phyloP scores from a whole-genome alignment of 2,113 vertebrate species.

The Myiagra hebetior region DNA sequence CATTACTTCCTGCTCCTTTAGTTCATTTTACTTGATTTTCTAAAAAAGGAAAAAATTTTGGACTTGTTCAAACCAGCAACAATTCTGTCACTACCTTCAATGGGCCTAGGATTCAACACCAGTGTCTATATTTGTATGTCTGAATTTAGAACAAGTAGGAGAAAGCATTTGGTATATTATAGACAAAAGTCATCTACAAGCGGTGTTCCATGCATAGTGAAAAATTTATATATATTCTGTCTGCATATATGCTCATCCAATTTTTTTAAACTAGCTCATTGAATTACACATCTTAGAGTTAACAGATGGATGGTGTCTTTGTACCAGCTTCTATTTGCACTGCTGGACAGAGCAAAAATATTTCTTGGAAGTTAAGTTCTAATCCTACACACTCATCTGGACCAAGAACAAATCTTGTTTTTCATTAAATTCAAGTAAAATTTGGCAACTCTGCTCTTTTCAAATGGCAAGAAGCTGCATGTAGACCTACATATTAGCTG shows the following conservation, averaged over 20 bases:
- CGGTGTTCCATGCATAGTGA: neutral
- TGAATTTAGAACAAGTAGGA: constrained; percentile 56
- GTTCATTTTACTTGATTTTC: neutral
- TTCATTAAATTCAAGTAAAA: neutral
- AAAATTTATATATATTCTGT: neutral
- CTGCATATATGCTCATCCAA: neutral
- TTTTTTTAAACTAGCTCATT: neutral
- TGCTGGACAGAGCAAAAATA: neutral
- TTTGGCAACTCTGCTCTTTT: neutral
- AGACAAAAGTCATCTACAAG: constrained; percentile 20
- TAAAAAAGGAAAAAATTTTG: neutral
- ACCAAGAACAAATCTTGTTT: neutral
- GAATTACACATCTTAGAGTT: neutral
- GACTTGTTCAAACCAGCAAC: neutral
- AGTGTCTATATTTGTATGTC: constrained; percentile 9
- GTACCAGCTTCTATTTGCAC: neutral
- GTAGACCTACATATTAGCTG: fast-evolving
- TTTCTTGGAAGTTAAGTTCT: neutral
- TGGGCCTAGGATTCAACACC: neutral
- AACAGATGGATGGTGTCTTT: neutral
- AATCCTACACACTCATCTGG: neutral
- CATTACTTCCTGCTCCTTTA: neutral
- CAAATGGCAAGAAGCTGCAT: neutral
- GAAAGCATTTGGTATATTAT: constrained; percentile 24
- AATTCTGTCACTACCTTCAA: neutral